phyloP scores from a whole-genome alignment of 1,140 invertebrate genomes.

The Papilio dardanus region DNA sequence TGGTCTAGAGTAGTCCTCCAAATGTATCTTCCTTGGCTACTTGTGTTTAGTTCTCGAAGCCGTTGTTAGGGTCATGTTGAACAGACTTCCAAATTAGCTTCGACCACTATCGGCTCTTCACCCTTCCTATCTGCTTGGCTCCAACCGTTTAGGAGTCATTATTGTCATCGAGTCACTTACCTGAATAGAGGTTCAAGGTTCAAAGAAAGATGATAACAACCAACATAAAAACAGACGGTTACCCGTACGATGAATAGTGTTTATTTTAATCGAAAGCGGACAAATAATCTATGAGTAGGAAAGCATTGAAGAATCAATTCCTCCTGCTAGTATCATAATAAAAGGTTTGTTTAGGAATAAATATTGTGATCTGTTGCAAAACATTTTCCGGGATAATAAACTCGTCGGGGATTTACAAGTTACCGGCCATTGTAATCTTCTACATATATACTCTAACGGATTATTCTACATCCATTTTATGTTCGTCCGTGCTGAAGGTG shows the following conservation, averaged over 20 bases:
- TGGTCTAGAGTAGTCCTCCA: no score
- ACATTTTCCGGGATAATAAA: conserved; percentile 29
- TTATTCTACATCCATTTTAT: conserved; percentile 17
- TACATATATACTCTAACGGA: conserved; percentile 21
- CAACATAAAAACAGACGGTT: background rate
- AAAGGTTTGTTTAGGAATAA: conserved; percentile 17
- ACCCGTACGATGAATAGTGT: background rate
- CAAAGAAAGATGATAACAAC: no score
- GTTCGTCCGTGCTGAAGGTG: background rate
- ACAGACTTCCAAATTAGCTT: background rate
- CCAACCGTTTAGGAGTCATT: background rate
- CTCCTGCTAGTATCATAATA: conserved; percentile 18
- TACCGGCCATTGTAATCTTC: conserved; percentile 2
- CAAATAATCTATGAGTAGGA: conserved; percentile 10
- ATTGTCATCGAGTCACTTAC: background rate
- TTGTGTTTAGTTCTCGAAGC: no score
- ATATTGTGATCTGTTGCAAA: conserved; percentile 22
- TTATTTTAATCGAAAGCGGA: background rate
- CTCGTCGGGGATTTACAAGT: background rate
- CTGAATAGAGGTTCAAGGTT: background rate
- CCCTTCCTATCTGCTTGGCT: background rate
- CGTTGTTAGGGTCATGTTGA: no score
- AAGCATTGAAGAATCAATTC: background rate
- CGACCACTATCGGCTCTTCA: background rate
- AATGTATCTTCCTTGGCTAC: no score